Evolutionary conservation across 2,888 invertebrate species (phyloP), one percentile per base, ranked within the genome.

Genomic region (Ochropleura plecta): DNA sequence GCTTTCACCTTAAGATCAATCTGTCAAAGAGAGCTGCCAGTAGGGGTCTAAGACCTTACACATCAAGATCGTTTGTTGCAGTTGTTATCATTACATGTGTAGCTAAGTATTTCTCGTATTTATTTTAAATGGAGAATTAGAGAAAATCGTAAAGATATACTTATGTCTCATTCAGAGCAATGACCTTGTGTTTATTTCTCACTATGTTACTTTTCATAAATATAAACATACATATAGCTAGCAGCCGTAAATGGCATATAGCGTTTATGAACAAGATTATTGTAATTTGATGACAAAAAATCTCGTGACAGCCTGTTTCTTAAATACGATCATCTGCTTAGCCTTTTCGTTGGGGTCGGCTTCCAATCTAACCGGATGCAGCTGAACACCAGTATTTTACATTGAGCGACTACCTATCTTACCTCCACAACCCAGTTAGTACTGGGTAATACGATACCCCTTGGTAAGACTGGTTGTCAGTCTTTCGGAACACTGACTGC

Each of bases 1-100:
- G n/a, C n/a, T n/a, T 81, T 67, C n/a, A n/a, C n/a, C n/a, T n/a
- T n/a, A 42, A 80, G 78, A 81, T 81, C 0, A 20, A 48, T 75
- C 42, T 59, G 6, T 53, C 42, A n/a, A 12, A 76, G 53, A 53
- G 63, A 82, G 55, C 62, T 12, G 59, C 46, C 53, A 63, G 44
- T 55, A 42, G 44, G 7, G 74, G 73, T 78, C 48, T 73, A 60
- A 65, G 78, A 68, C 59, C 60, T 55, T 10, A 40, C 5, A 42
- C 18, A 81, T 78, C 76, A 62, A 81, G 67, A 78, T 81, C 30
- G 48, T 30, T 53, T 44, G 30, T 46, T 64, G 42, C 16, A 51
- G 40, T 81, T 80, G 42, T 51, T 53, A 49, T 30, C 51, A 55
- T 62, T 46, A 49, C 1, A 14, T 16, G 9, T 12, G 20, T 44